Evolutionary conservation across 23 tunicate genomes (phyloP).

Genomic region (Halocynthia roretzi): DNA sequence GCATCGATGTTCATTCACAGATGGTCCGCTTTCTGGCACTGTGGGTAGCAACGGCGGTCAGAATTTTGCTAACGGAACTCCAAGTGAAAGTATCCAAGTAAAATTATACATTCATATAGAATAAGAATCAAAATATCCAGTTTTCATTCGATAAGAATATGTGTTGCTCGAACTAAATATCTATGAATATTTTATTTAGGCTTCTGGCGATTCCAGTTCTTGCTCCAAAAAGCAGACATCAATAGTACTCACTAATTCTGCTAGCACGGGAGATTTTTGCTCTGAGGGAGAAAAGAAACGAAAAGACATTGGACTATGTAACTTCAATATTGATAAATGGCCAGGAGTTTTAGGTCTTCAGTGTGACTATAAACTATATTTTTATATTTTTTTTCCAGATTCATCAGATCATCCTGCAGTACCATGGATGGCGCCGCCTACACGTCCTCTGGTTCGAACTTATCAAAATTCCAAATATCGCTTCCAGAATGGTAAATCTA

Average conservation of each 20-base stretch:
- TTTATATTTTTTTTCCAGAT: neutral
- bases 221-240: neutral
- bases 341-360: neutral
- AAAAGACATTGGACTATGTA: conserved; percentile 1
- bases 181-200: neutral
- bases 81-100: no score
- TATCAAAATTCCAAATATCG: neutral
- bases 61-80: no score
- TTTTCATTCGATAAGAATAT: no score
- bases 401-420: neutral
- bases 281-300: conserved; percentile 2
- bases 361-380: neutral
- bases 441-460: neutral
- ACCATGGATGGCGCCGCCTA: neutral
- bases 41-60: no score
- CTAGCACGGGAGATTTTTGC: conserved; percentile 19
- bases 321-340: neutral
- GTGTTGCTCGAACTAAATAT: no score
- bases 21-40: no score
- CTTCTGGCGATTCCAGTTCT: neutral
- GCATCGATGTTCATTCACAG: no score
- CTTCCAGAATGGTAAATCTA: neutral
- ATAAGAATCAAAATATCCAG: no score
- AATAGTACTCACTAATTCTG: conserved; percentile 1
- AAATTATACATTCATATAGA: no score